Conservation (phyloP, 2,797 vertebrate genomes). For the Arrhamphus sclerolepis region DNA sequence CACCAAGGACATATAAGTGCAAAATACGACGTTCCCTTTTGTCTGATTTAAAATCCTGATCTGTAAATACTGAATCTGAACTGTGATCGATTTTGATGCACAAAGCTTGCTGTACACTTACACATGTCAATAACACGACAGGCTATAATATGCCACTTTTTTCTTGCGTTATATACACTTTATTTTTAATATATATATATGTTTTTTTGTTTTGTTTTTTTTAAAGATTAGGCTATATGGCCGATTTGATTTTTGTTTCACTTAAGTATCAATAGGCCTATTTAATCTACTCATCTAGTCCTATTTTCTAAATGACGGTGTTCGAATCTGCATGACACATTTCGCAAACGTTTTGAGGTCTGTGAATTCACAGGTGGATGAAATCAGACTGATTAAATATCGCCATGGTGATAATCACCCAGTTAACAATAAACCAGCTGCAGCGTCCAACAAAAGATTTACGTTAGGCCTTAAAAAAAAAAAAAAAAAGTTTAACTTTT, state of each 20-base stretch:
- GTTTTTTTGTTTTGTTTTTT: no score
- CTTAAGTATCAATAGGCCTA: no score
- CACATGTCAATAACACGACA: no score
- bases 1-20: background rate
- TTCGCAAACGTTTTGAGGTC: no score
- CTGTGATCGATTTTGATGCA: background rate
- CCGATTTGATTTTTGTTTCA: no score
- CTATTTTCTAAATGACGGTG: no score
- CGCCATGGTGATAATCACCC: background rate
- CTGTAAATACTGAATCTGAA: background rate
- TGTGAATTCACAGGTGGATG: constrained; percentile 32
- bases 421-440: constrained; percentile 8
- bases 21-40: background rate
- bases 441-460: constrained; percentile 12
- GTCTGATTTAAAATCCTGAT: background rate
- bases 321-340: no score
- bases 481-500: background rate
- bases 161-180: no score
- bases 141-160: no score
- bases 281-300: no score
- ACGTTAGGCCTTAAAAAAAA: background rate
- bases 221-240: no score
- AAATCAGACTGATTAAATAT: constrained; percentile 32
- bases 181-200: no score
- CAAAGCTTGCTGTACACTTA: background rate